phyloP scores from a whole-genome alignment of 2,113 vertebrate species.

The Mus musculus region DNA sequence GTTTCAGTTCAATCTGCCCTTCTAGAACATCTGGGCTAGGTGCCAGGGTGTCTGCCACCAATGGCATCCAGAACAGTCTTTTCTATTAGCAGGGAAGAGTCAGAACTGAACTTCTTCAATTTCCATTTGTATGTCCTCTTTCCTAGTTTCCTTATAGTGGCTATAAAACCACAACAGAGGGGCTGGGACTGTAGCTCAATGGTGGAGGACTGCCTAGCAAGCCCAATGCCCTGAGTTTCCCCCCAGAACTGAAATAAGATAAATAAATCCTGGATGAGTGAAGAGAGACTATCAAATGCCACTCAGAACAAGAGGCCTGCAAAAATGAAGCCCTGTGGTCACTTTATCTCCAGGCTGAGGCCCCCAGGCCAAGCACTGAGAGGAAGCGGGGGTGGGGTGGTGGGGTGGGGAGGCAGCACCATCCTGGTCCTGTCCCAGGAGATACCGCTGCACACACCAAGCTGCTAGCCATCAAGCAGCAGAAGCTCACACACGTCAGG shows the following conservation, averaged over 20 bases:
- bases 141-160: neutral
- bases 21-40: neutral
- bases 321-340: neutral
- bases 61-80: neutral
- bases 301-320: neutral
- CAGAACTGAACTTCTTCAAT: neutral
- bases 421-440: too few species aligned
- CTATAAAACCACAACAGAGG: neutral
- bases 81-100: neutral
- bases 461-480: fast-evolving
- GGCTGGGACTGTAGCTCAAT: neutral
- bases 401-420: neutral
- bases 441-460: fast-evolving
- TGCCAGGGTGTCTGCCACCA: neutral
- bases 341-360: neutral
- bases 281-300: neutral
- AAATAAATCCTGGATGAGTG: neutral
- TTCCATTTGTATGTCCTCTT: neutral
- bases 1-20: neutral
- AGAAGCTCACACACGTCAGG: fast-evolving
- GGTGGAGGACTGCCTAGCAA: neutral
- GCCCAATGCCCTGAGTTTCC: neutral
- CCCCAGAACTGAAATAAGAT: neutral
- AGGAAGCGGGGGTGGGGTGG: neutral
- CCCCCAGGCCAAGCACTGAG: neutral